Evolutionary conservation across 2,113 vertebrate genomes (phyloP).

Genomic region (Psettodes erumei): DNA sequence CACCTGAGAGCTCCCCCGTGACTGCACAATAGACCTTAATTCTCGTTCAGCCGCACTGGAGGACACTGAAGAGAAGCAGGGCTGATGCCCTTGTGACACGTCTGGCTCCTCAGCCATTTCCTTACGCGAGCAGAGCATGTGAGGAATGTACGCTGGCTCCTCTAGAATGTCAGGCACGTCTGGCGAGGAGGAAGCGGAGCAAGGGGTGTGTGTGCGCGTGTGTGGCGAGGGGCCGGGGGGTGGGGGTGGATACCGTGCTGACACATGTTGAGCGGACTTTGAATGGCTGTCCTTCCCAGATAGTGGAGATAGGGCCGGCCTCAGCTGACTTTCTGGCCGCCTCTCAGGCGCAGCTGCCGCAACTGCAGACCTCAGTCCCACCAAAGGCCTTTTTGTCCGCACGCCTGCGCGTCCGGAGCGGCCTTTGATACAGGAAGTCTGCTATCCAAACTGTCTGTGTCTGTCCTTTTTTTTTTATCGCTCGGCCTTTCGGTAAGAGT

Average conservation of each 20-base stretch:
- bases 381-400: slow-evolving; percentile 60
- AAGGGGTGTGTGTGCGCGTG: background rate
- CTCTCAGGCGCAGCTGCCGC: slow-evolving; percentile 66
- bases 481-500: slow-evolving; percentile 19
- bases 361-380: slow-evolving; percentile 66
- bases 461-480: slow-evolving; percentile 37
- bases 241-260: slow-evolving; percentile 35
- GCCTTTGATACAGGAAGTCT: slow-evolving; percentile 67
- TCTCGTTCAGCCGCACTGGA: slow-evolving; percentile 38
- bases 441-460: slow-evolving; percentile 41
- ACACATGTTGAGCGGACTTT: slow-evolving; percentile 65
- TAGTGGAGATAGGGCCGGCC: slow-evolving; percentile 41
- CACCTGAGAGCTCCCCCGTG: slow-evolving; percentile 72
- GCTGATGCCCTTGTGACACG: slow-evolving; percentile 43
- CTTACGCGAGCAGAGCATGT: slow-evolving; percentile 62
- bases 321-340: slow-evolving; percentile 73
- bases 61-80: slow-evolving; percentile 40
- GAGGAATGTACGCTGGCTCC: slow-evolving; percentile 79
- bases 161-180: slow-evolving; percentile 79
- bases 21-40: slow-evolving; percentile 43
- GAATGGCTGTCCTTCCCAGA: slow-evolving; percentile 50
- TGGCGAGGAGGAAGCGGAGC: slow-evolving; percentile 59
- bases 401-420: slow-evolving; percentile 21
- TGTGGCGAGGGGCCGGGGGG: background rate
- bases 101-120: slow-evolving; percentile 33